Evolutionary conservation across 2,888 invertebrate genomes (phyloP).

Genomic region (Zonitis immaculata): DNA sequence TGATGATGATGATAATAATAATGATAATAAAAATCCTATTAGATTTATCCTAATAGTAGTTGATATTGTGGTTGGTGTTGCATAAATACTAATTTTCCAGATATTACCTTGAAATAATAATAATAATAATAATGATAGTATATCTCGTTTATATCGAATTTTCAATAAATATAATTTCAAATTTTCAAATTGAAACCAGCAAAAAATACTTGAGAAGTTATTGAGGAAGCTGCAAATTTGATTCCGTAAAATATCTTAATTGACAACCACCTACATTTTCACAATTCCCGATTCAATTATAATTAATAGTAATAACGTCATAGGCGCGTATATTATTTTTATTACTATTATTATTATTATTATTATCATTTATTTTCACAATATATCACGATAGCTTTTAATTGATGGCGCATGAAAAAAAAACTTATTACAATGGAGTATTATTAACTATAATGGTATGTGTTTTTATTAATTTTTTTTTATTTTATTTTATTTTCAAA

Average conservation of each 20-base stretch:
- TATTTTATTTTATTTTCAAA: too few relatives aligned
- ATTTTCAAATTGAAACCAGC: background rate
- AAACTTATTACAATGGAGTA: background rate
- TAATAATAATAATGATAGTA: background rate
- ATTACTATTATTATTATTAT: background rate
- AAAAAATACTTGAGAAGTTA: background rate
- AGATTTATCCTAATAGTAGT: background rate
- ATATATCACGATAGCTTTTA: constrained; percentile 1
- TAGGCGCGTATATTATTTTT: background rate
- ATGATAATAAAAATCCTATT: constrained; percentile 2
- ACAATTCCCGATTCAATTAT: background rate
- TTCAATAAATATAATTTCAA: background rate
- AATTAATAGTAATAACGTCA: background rate
- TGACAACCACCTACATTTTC: background rate
- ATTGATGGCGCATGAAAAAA: background rate
- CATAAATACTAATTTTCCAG: background rate
- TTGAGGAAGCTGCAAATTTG: constrained; percentile 26
- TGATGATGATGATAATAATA: background rate
- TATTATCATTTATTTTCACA: background rate
- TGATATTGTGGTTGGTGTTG: background rate
- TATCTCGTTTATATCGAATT: background rate
- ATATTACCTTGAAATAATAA: background rate
- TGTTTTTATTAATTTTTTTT: too few relatives aligned
- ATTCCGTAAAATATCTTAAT: background rate
- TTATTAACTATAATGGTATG: constrained; percentile 4